Percentiles rank a stretch among this genome's conserved stretches.
Conservation (phyloP, 2,888 invertebrate species). For the Hypomecis punctinalis region DNA sequence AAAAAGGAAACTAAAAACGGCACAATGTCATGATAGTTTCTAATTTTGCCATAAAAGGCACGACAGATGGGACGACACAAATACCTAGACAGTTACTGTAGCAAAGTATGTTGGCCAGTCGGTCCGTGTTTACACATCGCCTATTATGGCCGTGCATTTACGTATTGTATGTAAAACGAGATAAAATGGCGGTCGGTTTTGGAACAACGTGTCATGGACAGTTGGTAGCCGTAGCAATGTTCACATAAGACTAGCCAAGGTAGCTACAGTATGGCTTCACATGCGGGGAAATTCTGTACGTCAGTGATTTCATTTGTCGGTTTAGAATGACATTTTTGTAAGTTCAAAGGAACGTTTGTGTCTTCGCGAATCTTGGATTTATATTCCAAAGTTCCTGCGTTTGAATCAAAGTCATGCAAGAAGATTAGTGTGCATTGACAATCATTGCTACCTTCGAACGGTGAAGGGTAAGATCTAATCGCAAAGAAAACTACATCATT, state of each 20-base stretch:
- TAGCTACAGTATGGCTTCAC: background rate
- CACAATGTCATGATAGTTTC: background rate
- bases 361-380: no score
- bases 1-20: background rate
- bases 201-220: slow-evolving; percentile 10
- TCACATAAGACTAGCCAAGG: background rate
- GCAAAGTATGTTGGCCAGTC: background rate
- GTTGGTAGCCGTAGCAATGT: slow-evolving; percentile 8
- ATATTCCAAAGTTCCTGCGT: no score
- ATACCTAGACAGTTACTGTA: background rate
- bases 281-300: background rate
- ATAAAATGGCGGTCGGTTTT: slow-evolving; percentile 16
- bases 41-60: slow-evolving; percentile 7
- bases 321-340: no score
- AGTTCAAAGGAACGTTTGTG: no score
- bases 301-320: background rate
- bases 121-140: slow-evolving; percentile 11
- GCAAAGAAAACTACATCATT: no score
- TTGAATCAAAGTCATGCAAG: no score
- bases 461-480: no score
- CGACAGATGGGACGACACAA: slow-evolving; percentile 7
- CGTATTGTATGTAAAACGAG: slow-evolving; percentile 28
- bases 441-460: no score
- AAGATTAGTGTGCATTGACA: no score
- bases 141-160: slow-evolving; percentile 18